A percentile compares a stretch with the other conserved stretches of the same genome.
Conservation (phyloP, 2,888 invertebrate species). For the Vannuccia rotundouncinata region DNA sequence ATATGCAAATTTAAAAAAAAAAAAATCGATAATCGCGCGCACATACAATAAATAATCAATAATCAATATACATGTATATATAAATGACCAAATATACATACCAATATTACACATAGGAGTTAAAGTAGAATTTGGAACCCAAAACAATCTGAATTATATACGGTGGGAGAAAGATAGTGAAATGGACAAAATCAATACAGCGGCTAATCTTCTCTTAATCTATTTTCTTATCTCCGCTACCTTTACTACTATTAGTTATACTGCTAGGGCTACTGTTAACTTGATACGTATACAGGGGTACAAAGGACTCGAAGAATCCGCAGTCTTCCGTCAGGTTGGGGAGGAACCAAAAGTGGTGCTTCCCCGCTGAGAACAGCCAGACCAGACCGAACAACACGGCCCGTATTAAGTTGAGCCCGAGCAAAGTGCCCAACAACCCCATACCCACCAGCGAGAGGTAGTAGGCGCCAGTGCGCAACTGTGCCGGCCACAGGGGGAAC, state of each 20-base stretch:
- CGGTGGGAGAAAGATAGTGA: too few relatives aligned
- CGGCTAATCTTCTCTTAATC: too few relatives aligned
- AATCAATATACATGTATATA: too few relatives aligned
- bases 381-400: slow-evolving; percentile 82
- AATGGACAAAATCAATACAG: too few relatives aligned
- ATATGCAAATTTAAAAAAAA: too few relatives aligned
- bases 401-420: slow-evolving; percentile 79
- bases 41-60: too few relatives aligned
- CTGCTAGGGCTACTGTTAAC: background rate
- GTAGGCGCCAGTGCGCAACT: slow-evolving; percentile 76
- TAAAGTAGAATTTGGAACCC: too few relatives aligned
- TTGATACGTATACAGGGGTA: slow-evolving; percentile 65
- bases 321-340: slow-evolving; percentile 99
- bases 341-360: slow-evolving; percentile 90
- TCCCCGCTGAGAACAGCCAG: slow-evolving; percentile 77
- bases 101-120: too few relatives aligned
- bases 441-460: slow-evolving; percentile 90
- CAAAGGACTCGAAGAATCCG: slow-evolving; percentile 95
- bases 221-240: background rate
- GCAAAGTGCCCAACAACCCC: slow-evolving; percentile 84
- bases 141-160: too few relatives aligned
- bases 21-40: too few relatives aligned
- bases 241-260: background rate
- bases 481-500: slow-evolving; percentile 97
- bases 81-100: too few relatives aligned